Evolutionary conservation across 2,888 invertebrate genomes (phyloP).

Genomic region (Ypsolopha scabrella): DNA sequence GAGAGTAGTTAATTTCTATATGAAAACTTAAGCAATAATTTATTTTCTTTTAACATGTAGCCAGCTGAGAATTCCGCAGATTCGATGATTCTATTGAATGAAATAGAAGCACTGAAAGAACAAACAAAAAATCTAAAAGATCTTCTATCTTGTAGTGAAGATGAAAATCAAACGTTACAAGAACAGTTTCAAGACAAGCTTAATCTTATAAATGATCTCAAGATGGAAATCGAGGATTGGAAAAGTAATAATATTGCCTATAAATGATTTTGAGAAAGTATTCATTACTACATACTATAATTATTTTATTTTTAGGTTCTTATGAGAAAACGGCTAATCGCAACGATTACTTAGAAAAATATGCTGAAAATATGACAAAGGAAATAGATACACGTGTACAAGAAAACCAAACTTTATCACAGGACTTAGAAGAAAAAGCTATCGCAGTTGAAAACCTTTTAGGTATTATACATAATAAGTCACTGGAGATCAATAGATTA

Average conservation of each 20-base stretch:
- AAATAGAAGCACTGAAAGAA: constrained; percentile 45
- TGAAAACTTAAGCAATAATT: too few relatives aligned
- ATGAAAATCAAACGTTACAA: constrained; percentile 43
- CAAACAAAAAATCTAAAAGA: constrained; percentile 42
- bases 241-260: constrained; percentile 29
- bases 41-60: constrained; percentile 7
- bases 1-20: too few relatives aligned
- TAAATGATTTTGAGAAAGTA: not conserved
- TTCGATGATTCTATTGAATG: constrained; percentile 31
- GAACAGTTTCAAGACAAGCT: constrained; percentile 38
- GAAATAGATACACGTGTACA: constrained; percentile 27
- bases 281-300: constrained; percentile 1
- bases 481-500: constrained; percentile 34
- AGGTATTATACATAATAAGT: constrained; percentile 31
- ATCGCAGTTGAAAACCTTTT: constrained; percentile 34
- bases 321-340: constrained; percentile 35
- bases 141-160: constrained; percentile 35
- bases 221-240: constrained; percentile 44
- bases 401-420: constrained; percentile 24
- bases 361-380: constrained; percentile 25
- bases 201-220: constrained; percentile 38
- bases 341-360: constrained; percentile 39
- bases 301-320: constrained; percentile 24
- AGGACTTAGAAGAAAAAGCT: constrained; percentile 31
- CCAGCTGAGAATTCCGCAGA: constrained; percentile 19